Base-by-base conservation (phyloP, 2,888 invertebrate species). In the Stramonita haemastoma region DNA sequence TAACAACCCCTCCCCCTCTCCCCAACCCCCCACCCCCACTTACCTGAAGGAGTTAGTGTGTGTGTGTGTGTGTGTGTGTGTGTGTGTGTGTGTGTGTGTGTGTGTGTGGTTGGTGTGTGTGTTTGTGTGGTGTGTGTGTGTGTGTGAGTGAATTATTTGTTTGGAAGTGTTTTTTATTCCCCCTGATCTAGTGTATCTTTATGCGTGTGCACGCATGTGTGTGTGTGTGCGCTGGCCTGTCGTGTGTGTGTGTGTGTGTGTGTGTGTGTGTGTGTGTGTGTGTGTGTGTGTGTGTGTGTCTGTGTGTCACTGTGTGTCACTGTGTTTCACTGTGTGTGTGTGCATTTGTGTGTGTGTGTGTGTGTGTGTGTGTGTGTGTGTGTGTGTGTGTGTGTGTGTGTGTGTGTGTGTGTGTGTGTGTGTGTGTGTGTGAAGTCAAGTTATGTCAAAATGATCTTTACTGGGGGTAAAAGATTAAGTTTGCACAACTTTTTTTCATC, bases 301-400 rank as follows among this genome's bases (percentile, higher is more conserved):
- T 77, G 6, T 5, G 29, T 77, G 73, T 77, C 22, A 26, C 22
- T 73, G 73, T 73, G 73, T 17, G 73, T 73, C 22, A 26, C 22
- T 73, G 73, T 73, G 73, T 73, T 19, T 73, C 22, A 86, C n/a
- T 34, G 87, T 70, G 87, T 70, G 87, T 36, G 87, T 70, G 87
- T 70, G 70, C 34, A 73, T 70, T 34, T 36, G 87, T 70, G 73
- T 34, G 73, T 70, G 87, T 32, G 32, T 77, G 32, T 77, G 77
- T 77, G 77, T 32, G 32, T 32, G 77, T 32, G 32, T 32, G 77
- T 77, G 77, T 77, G 77, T 77, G 77, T 77, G 11, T 70, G 11
- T 11, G 70, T 5, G 70, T 70, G 70, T 5, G 11, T 11, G 77
- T 32, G 17, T 77, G 70, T 70, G 70, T 70, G 70, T 70, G 86